Conservation (phyloP, 2,797 vertebrate genomes). For the Salarias fasciatus region DNA sequence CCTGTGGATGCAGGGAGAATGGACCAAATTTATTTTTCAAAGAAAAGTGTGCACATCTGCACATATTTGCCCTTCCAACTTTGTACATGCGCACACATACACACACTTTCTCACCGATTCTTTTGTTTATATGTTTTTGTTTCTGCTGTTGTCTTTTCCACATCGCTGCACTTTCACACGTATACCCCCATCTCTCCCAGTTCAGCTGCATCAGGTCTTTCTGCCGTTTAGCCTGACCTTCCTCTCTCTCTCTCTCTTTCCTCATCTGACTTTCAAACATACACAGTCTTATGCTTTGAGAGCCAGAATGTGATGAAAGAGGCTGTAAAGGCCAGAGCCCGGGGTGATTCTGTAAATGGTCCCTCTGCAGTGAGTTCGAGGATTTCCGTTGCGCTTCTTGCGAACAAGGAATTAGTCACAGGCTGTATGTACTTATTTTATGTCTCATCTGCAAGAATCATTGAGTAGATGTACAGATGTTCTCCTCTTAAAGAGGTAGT, state of each 20-base stretch:
- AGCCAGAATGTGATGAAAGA: constrained; percentile 51
- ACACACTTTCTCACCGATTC: constrained; percentile 25
- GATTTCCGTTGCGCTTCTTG: constrained; percentile 42
- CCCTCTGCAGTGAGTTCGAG: constrained; percentile 30
- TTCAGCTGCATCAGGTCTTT: constrained; percentile 65
- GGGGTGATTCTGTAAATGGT: constrained; percentile 44
- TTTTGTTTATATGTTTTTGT: constrained; percentile 64
- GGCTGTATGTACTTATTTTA: not conserved
- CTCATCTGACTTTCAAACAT: constrained; percentile 33
- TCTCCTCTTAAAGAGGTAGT: too few relatives aligned
- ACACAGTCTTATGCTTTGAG: constrained; percentile 19
- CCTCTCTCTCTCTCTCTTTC: constrained; percentile 1
- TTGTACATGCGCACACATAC: not conserved
- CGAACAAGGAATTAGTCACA: constrained; percentile 32
- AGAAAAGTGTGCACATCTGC: constrained; percentile 9
- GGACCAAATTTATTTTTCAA: too few relatives aligned
- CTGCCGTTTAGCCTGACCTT: constrained; percentile 25
- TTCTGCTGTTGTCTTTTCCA: constrained; percentile 67
- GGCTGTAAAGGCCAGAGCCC: constrained; percentile 48
- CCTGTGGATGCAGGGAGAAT: constrained; percentile 32
- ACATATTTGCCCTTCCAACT: not conserved
- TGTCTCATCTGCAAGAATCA: constrained; percentile 9
- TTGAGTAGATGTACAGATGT: constrained; percentile 30
- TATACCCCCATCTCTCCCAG: constrained; percentile 37
- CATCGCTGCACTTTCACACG: constrained; percentile 56